Evolutionary conservation across 2,888 invertebrate species (phyloP).

Genomic region (Campoletis raptor): DNA sequence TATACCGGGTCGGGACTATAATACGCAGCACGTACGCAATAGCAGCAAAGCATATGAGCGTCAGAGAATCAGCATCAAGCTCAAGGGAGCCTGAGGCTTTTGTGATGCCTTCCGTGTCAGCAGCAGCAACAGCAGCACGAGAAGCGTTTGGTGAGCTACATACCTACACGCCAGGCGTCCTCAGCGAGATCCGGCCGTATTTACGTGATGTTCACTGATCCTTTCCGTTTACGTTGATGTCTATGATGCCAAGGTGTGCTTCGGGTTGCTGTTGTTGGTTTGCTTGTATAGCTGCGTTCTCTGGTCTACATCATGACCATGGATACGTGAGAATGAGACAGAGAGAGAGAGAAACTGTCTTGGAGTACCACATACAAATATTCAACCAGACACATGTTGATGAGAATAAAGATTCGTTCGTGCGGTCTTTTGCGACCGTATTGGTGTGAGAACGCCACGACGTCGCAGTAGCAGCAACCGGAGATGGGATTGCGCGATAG

Average conservation of each 20-base stretch:
- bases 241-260: slow-evolving; percentile 46
- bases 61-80: slow-evolving; percentile 66
- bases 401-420: slow-evolving; percentile 59
- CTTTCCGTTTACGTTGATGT: slow-evolving; percentile 58
- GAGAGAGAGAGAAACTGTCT: slow-evolving; percentile 32
- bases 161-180: slow-evolving; percentile 44
- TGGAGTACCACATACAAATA: slow-evolving; percentile 44
- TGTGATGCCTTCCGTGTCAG: slow-evolving; percentile 57
- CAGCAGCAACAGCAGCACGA: slow-evolving; percentile 36
- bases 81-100: slow-evolving; percentile 60
- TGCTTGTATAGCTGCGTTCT: slow-evolving; percentile 27
- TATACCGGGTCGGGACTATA: slow-evolving; percentile 24
- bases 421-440: slow-evolving; percentile 44
- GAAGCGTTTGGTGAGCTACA: slow-evolving; percentile 44
- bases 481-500: slow-evolving; percentile 84
- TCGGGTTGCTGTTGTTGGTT: slow-evolving; percentile 23
- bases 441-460: slow-evolving; percentile 59
- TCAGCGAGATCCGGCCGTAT: slow-evolving; percentile 38
- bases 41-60: slow-evolving; percentile 52
- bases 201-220: slow-evolving; percentile 61
- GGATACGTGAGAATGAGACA: not conserved
- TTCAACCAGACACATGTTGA: slow-evolving; percentile 45
- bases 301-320: slow-evolving; percentile 12
- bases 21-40: slow-evolving; percentile 63
- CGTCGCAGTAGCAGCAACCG: slow-evolving; percentile 78